Conservation (phyloP, 2,888 invertebrate genomes). For the Idaea biselata region DNA sequence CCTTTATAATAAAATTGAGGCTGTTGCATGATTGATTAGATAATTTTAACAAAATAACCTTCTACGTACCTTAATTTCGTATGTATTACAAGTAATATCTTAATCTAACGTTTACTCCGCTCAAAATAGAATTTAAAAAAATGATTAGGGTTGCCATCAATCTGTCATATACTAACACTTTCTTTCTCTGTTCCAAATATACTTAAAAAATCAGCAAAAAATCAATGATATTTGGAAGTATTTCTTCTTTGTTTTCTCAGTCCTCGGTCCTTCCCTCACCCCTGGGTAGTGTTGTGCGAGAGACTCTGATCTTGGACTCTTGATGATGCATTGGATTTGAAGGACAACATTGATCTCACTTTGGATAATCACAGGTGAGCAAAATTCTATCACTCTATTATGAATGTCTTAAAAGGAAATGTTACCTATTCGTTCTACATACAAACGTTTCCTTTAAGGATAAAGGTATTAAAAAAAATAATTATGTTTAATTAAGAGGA, state of each 20-base stretch:
- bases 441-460: too few species aligned
- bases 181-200: background rate
- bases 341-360: background rate
- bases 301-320: constrained; percentile 13
- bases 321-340: constrained; percentile 16
- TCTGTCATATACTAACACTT: background rate
- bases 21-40: too few species aligned
- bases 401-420: too few species aligned
- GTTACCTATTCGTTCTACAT: too few species aligned
- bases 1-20: too few species aligned
- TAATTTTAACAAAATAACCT: too few species aligned
- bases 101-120: too few species aligned
- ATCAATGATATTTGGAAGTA: background rate
- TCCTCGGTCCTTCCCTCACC: constrained; percentile 8
- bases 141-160: background rate
- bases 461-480: too few species aligned
- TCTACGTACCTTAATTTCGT: too few species aligned
- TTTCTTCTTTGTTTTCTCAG: constrained; percentile 16
- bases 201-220: background rate
- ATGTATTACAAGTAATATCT: too few species aligned
- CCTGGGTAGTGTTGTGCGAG: background rate
- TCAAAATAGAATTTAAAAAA: too few species aligned
- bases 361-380: constrained; percentile 3
- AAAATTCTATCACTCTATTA: background rate
- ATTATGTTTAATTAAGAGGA: too few species aligned